Base-by-base conservation (phyloP, 1,140 invertebrate genomes). In the Drepana arcuata region DNA sequence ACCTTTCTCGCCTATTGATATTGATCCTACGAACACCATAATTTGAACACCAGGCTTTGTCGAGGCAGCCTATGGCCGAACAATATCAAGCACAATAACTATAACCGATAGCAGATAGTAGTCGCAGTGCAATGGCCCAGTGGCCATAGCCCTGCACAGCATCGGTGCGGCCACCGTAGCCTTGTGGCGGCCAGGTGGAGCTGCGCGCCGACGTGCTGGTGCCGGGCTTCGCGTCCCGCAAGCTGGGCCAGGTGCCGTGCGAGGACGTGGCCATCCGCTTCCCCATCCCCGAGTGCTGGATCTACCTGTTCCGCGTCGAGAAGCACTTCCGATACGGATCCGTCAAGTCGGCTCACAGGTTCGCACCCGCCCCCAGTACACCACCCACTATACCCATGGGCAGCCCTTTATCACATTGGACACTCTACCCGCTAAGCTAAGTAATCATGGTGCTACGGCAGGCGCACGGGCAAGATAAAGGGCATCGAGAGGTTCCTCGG, bases 291-390 rank as follows among this genome's bases (percentile, higher is more conserved):
- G 98, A 99, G 84, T 95, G 93, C 63, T 99, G 98, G 98, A 96
- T 99, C 57, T 99, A 99, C 80, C 86, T 99, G 59, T 99, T 99
- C 83, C 88, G 98, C 43, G 96, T 98, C 11, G 98, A 99, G 77
- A 98, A 99, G 66, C 94, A 98, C 77, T 99, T 99, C 85, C 88
- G 97, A 62, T 99, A 99, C 77, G 98, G 98, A n/a, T 98, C 97
- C 2, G 94, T 99, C 0, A 99, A 99, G 83, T 97, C 97, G 0
- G 94, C 96, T 11, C 95, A 96, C 58, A 86, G 96, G 78, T 82
- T 48, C 3, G 2, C 10, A 2, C 7, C 0, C 5, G 1, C 26
- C 7, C 16, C 0, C 10, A n/a, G n/a, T n/a, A n/a, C n/a, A n/a
- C n/a, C n/a, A n/a, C n/a, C n/a, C n/a, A n/a, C n/a, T n/a, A n/a